Percentiles rank a stretch among this genome's conserved stretches.
Evolutionary conservation across 1,140 invertebrate species (phyloP).

Genomic region (Schlechtendalia chinensis): DNA sequence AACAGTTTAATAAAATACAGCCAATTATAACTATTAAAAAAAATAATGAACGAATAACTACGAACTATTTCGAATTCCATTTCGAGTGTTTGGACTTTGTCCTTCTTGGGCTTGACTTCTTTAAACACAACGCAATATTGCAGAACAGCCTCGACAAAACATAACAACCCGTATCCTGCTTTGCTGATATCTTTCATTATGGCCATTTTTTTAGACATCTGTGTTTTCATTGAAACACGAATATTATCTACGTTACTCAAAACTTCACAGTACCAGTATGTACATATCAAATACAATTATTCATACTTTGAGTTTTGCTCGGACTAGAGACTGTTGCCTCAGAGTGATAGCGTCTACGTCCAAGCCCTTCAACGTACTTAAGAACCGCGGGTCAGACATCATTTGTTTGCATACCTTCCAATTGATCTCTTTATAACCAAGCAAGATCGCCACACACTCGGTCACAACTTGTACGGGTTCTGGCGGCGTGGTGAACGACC

Average conservation of each 20-base stretch:
- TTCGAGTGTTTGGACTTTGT: conserved; percentile 74
- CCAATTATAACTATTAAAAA: background rate
- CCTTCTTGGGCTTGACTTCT: conserved; percentile 85
- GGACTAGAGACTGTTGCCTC: conserved; percentile 64
- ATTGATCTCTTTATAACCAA: conserved; percentile 76
- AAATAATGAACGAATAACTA: background rate
- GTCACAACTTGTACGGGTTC: conserved; percentile 76
- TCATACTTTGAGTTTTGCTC: conserved; percentile 64
- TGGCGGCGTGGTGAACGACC: conserved; percentile 86
- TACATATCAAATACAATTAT: too few relatives aligned
- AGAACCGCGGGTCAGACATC: conserved; percentile 85
- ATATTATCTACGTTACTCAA: too few relatives aligned
- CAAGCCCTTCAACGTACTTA: conserved; percentile 77
- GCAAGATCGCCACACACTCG: conserved; percentile 81
- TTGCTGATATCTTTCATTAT: conserved; percentile 75
- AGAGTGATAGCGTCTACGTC: conserved; percentile 77
- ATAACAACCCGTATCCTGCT: conserved; percentile 78
- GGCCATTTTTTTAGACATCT: conserved; percentile 66
- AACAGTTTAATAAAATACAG: background rate
- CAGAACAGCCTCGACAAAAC: conserved; percentile 81
- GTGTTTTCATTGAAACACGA: background rate
- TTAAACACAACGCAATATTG: conserved; percentile 81
- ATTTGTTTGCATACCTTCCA: conserved; percentile 88
- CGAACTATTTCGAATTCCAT: conserved; percentile 59
- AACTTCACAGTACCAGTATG: too few relatives aligned